Conservation (phyloP, 2,113 vertebrate genomes). For the Pachypanchax playfairii region DNA sequence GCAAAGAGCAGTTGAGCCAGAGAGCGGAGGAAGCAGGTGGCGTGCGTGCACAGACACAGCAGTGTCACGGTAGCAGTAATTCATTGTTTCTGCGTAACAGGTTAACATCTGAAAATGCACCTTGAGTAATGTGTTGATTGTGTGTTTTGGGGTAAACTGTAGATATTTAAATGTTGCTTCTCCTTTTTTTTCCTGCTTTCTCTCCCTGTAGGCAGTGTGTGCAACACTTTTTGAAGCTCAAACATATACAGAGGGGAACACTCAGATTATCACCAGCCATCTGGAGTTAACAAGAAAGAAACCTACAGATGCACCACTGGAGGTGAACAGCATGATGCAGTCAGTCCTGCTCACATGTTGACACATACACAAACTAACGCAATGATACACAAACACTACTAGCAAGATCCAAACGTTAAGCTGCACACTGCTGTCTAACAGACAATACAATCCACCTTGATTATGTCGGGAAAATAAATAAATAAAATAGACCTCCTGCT, state of each 20-base stretch:
- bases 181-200: not conserved
- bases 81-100: not conserved
- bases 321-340: constrained; percentile 68
- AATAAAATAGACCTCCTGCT: constrained; percentile 44
- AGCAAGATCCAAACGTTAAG: constrained; percentile 42
- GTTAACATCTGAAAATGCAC: constrained; percentile 5
- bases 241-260: constrained; percentile 37
- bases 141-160: not conserved
- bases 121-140: not conserved
- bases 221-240: constrained; percentile 32
- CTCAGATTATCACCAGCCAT: constrained; percentile 66
- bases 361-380: constrained; percentile 12
- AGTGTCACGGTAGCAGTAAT: not conserved
- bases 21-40: constrained; percentile 26
- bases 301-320: constrained; percentile 64
- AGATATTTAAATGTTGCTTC: not conserved
- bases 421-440: constrained; percentile 30
- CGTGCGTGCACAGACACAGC: constrained; percentile 16
- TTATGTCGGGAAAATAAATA: too few relatives aligned
- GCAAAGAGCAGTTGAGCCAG: constrained; percentile 60
- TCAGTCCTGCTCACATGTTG: constrained; percentile 31
- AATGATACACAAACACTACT: constrained; percentile 18
- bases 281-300: constrained; percentile 65
- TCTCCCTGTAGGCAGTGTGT: constrained; percentile 23
- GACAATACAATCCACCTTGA: constrained; percentile 38